A percentile compares a stretch with the other conserved stretches of the same genome.
Conservation (phyloP, 2,888 invertebrate genomes). For the Neria commutata region DNA sequence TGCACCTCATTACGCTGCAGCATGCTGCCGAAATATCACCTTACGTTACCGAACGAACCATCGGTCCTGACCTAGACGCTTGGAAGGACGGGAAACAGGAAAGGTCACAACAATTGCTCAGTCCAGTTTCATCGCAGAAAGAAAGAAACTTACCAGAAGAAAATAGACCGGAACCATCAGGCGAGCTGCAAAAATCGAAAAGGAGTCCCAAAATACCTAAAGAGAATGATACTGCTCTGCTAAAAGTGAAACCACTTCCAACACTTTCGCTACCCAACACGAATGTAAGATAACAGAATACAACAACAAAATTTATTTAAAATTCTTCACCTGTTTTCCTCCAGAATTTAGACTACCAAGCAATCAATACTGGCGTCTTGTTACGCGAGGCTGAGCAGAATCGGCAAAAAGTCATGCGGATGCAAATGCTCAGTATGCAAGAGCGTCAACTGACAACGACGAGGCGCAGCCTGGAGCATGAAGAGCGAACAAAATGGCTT, state of each 20-base stretch:
- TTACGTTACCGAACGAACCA: constrained; percentile 29
- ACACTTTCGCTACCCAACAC: neutral
- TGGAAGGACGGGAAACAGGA: too few relatives aligned
- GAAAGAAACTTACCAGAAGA: neutral
- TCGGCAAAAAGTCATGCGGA: constrained; percentile 22
- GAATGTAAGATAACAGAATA: neutral
- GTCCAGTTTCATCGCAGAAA: too few relatives aligned
- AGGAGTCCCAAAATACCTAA: neutral
- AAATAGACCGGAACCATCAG: neutral
- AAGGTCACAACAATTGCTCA: too few relatives aligned
- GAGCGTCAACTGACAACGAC: neutral
- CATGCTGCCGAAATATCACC: constrained; percentile 32
- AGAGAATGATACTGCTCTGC: neutral
- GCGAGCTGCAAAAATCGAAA: too few relatives aligned
- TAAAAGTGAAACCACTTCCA: neutral
- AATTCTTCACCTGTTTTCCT: neutral
- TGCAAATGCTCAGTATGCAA: constrained; percentile 27
- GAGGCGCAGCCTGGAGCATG: constrained; percentile 19
- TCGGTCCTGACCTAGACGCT: constrained; percentile 25
- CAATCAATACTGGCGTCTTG: constrained; percentile 22
- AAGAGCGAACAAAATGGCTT: constrained; percentile 32
- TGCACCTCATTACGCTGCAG: too few relatives aligned
- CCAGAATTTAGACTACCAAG: constrained; percentile 26
- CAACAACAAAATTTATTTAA: neutral
- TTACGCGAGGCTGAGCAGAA: constrained; percentile 25